Evolutionary conservation across 2,113 vertebrate species (phyloP).

Genomic region (Rhinogobius similis): DNA sequence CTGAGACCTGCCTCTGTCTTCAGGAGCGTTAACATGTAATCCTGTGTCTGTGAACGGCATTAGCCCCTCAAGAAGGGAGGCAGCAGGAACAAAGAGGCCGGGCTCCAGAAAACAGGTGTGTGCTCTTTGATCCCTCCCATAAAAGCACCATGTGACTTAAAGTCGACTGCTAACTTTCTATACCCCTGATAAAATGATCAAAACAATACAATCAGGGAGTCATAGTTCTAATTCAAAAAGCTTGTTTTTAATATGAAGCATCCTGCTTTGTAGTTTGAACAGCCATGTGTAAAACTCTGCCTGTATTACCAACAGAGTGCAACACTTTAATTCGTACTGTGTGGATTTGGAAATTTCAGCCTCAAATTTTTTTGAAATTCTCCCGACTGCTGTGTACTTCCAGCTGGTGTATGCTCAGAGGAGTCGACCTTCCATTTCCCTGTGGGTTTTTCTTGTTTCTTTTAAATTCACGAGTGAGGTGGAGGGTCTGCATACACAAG

Average conservation of each 20-base stretch:
- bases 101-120: constrained; percentile 54
- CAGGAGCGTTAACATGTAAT: constrained; percentile 59
- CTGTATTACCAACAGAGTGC: no score
- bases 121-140: constrained; percentile 13
- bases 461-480: constrained; percentile 60
- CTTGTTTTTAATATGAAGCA: neutral
- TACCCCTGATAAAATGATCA: constrained; percentile 29
- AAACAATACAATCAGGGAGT: constrained; percentile 8
- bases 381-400: neutral
- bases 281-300: neutral
- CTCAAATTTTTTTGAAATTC: neutral
- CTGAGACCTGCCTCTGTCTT: constrained; percentile 53
- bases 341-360: neutral
- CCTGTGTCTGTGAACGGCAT: constrained; percentile 58
- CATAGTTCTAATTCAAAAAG: no score
- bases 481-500: constrained; percentile 33
- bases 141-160: neutral
- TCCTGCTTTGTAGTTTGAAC: neutral
- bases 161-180: constrained; percentile 3
- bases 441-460: constrained; percentile 11
- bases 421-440: constrained; percentile 44
- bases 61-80: constrained; percentile 37
- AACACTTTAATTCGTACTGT: no score
- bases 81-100: constrained; percentile 21
- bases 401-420: constrained; percentile 23